Evolutionary conservation across 2,113 vertebrate genomes (phyloP).

Genomic region (Puntigrus tetrazona): DNA sequence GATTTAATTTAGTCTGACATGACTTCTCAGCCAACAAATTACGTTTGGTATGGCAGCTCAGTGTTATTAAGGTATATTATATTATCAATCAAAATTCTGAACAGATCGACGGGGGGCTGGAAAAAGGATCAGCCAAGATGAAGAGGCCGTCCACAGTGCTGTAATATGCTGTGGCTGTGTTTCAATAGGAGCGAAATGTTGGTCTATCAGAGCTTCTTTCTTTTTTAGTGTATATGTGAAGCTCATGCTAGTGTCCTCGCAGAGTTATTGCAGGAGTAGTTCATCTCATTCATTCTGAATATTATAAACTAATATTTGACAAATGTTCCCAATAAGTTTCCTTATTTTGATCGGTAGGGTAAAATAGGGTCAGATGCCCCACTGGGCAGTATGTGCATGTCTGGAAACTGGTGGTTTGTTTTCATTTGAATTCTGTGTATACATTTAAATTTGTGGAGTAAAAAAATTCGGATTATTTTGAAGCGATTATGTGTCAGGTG

Average conservation of each 20-base stretch:
- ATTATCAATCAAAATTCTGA: background rate
- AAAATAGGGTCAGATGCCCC: too few relatives aligned
- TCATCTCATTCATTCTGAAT: background rate
- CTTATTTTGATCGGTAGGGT: too few relatives aligned
- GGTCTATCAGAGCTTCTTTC: background rate
- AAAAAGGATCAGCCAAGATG: background rate
- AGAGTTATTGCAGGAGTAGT: too few relatives aligned
- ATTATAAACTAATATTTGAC: background rate
- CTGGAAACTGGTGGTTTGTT: too few relatives aligned
- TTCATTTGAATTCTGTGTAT: too few relatives aligned
- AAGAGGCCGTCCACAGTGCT: background rate
- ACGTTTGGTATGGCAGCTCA: background rate
- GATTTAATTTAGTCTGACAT: background rate
- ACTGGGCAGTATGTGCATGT: too few relatives aligned
- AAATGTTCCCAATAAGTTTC: background rate
- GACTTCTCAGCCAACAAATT: constrained; percentile 10
- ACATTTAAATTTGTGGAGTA: too few relatives aligned
- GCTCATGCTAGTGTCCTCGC: background rate
- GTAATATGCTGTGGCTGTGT: background rate
- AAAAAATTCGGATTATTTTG: too few relatives aligned
- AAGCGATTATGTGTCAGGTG: too few relatives aligned
- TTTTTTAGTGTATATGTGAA: background rate
- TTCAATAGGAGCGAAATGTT: background rate
- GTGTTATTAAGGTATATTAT: background rate
- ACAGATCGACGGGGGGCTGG: background rate